phyloP scores from a whole-genome alignment of 1,140 invertebrate species.

The Scaptomyza hsui region DNA sequence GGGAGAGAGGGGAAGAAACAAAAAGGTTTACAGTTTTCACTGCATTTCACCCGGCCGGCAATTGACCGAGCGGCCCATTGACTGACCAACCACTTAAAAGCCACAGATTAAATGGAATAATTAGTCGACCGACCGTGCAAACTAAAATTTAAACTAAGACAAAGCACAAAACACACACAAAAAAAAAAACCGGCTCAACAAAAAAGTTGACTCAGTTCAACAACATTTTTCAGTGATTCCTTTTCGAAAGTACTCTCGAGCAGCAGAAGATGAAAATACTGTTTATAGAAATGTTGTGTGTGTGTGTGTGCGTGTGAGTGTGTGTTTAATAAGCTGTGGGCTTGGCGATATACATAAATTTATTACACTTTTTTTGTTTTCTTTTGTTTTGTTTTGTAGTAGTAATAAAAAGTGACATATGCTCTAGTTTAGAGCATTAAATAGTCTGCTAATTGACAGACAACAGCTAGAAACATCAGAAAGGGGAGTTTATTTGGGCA shows the following conservation, averaged over 20 bases:
- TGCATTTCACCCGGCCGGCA: conserved; percentile 35
- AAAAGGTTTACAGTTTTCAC: conserved; percentile 47
- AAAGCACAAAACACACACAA: neutral
- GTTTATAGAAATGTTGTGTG: too few species aligned
- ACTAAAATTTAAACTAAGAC: conserved; percentile 33
- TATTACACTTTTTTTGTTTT: neutral
- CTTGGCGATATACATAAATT: neutral
- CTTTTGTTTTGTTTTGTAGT: neutral
- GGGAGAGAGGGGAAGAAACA: too few species aligned
- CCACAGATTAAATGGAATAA: conserved; percentile 67
- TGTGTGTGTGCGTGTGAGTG: too few species aligned
- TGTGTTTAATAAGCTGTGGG: neutral
- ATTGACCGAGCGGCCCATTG: conserved; percentile 54
- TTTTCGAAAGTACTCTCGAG: conserved; percentile 3
- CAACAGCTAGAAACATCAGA: neutral
- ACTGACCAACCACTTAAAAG: conserved; percentile 58
- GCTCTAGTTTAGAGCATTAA: neutral
- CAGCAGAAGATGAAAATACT: neutral
- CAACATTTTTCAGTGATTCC: neutral
- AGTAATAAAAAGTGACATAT: neutral
- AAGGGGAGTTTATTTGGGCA: too few species aligned
- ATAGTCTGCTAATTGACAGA: neutral
- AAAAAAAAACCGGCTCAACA: neutral
- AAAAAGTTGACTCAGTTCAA: neutral
- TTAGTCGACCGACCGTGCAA: conserved; percentile 64